These are phyloP conservation scores for Harpalus rubripes DNA, from an alignment of 2,888 invertebrate genomes.

Conservation along the genomic window DNA sequence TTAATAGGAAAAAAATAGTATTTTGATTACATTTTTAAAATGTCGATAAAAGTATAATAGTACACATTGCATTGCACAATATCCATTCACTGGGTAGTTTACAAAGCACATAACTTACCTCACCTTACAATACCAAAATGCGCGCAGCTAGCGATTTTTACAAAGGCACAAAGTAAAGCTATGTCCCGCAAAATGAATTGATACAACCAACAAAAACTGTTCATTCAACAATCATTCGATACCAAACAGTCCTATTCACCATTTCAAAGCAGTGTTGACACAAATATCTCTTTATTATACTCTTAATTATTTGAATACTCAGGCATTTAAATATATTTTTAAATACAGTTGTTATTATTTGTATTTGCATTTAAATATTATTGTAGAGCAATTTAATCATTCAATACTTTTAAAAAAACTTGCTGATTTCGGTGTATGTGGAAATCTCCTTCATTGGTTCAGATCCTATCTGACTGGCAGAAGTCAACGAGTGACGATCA, in stretches of 20 bases:
- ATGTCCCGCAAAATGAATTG: background rate
- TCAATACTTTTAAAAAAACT: too few species aligned
- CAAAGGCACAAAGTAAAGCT: background rate
- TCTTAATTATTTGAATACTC: too few species aligned
- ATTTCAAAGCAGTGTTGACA: background rate
- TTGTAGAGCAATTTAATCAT: too few species aligned
- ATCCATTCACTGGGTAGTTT: background rate
- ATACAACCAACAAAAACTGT: conserved; percentile 1
- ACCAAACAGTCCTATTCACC: background rate
- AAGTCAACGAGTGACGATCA: too few species aligned
- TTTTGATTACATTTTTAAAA: background rate
- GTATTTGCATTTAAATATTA: too few species aligned
- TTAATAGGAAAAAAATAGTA: background rate
- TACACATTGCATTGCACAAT: background rate
- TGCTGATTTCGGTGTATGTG: too few species aligned
- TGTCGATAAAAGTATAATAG: background rate
- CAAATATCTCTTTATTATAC: too few species aligned
- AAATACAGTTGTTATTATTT: too few species aligned
- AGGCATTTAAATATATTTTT: too few species aligned
- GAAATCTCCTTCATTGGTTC: too few species aligned
- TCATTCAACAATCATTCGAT: conserved; percentile 3
- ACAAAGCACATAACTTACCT: background rate
- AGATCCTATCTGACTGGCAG: too few species aligned
- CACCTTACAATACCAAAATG: background rate
- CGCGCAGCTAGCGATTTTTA: background rate